phyloP scores from a whole-genome alignment of 2,113 vertebrate genomes.

The Peromyscus leucopus region DNA sequence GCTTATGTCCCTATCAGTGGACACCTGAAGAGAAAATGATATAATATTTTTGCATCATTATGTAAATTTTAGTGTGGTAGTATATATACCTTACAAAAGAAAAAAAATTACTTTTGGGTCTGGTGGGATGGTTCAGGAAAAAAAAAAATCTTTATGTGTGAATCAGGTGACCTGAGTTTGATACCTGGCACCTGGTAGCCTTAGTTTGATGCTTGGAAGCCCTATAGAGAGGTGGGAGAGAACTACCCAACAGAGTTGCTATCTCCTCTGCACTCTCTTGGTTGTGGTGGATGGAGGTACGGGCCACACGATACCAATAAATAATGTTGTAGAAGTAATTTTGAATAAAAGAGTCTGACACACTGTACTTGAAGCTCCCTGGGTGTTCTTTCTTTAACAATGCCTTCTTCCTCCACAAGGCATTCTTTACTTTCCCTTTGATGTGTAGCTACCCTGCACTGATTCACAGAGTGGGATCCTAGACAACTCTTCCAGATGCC shows the following conservation, averaged over 20 bases:
- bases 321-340: not conserved
- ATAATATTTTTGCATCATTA: not conserved
- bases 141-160: too few species aligned
- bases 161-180: not conserved
- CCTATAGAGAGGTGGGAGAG: not conserved
- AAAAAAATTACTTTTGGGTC: not conserved
- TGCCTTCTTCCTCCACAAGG: not conserved
- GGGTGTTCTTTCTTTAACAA: not conserved
- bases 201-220: not conserved
- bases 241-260: not conserved
- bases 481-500: not conserved
- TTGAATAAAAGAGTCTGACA: not conserved
- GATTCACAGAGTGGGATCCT: not conserved
- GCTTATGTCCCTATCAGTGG: not conserved
- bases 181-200: not conserved
- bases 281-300: not conserved
- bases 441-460: not conserved
- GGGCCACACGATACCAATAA: not conserved
- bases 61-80: not conserved
- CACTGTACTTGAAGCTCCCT: not conserved
- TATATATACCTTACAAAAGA: not conserved
- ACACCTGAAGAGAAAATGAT: slow-evolving; percentile 20
- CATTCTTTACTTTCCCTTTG: not conserved
- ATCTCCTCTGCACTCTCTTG: not conserved
- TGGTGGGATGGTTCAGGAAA: not conserved